Conservation (phyloP, 1,140 invertebrate species). For the Diprion similis region DNA sequence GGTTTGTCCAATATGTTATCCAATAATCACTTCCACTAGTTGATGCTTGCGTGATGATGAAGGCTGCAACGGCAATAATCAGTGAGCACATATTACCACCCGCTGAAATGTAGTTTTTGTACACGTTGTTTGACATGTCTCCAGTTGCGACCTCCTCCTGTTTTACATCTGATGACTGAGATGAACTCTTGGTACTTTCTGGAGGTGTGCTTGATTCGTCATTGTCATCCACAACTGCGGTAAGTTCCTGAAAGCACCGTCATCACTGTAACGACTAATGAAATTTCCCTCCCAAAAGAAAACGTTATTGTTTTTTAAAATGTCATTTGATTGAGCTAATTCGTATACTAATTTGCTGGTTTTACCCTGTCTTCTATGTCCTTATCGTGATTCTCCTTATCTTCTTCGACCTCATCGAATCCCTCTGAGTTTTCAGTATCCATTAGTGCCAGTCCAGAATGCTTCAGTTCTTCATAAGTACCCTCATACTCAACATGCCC, state of each 20-base stretch:
- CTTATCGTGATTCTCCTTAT: no score
- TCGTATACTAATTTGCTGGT: no score
- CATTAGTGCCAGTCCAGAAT: constrained; percentile 54
- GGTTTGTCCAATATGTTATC: constrained; percentile 76
- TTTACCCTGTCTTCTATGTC: no score
- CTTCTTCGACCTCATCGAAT: constrained; percentile 34
- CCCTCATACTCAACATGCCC: constrained; percentile 67
- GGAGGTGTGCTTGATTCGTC: no score
- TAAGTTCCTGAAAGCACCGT: no score
- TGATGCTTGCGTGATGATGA: constrained; percentile 72
- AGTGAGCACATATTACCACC: constrained; percentile 70
- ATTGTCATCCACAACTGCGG: no score
- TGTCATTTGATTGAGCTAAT: no score
- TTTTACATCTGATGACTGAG: constrained; percentile 36
- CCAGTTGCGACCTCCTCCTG: constrained; percentile 59
- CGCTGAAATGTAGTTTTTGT: constrained; percentile 71
- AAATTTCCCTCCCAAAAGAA: no score
- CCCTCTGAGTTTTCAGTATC: constrained; percentile 61
- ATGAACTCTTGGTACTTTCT: no score
- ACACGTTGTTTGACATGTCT: constrained; percentile 64
- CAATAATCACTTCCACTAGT: constrained; percentile 82
- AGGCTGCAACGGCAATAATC: constrained; percentile 63
- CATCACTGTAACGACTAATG: no score
- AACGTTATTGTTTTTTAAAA: no score
- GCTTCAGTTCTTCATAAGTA: constrained; percentile 62